phyloP scores from a whole-genome alignment of 2,113 vertebrate genomes.

The Paratilapia polleni region DNA sequence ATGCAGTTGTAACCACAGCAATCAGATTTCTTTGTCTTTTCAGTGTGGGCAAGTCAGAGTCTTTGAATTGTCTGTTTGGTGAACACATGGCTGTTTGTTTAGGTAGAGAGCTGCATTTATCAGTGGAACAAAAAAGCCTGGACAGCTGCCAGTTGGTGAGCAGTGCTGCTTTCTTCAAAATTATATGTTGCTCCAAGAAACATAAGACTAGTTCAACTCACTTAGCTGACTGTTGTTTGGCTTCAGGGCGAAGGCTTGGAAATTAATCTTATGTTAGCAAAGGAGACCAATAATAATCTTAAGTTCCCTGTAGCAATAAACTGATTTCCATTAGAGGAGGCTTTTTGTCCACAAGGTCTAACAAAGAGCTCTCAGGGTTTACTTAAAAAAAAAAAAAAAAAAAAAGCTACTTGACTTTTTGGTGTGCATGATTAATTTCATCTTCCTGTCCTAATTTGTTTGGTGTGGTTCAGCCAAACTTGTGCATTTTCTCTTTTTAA shows the following conservation, averaged over 20 bases:
- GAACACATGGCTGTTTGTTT: constrained; percentile 43
- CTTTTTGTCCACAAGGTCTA: background rate
- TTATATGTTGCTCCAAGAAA: constrained; percentile 34
- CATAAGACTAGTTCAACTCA: constrained; percentile 25
- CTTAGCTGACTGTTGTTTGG: constrained; percentile 9
- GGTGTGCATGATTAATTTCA: background rate
- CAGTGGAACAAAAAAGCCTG: constrained; percentile 30
- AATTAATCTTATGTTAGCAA: constrained; percentile 23
- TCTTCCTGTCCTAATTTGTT: background rate
- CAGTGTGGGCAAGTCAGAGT: background rate
- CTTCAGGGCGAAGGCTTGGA: constrained; percentile 8
- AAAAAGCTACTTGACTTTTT: background rate
- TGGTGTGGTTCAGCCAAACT: background rate
- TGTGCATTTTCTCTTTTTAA: background rate
- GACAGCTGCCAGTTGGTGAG: constrained; percentile 33
- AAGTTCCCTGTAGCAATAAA: constrained; percentile 1
- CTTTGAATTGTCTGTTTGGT: constrained; percentile 35
- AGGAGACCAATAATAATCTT: constrained; percentile 8
- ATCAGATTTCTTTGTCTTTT: background rate
- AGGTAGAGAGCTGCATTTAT: constrained; percentile 26
- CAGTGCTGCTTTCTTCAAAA: constrained; percentile 22
- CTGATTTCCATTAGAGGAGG: background rate
- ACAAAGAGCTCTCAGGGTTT: background rate
- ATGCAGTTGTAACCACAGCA: constrained; percentile 14
- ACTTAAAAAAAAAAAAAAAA: background rate